Percentiles rank a stretch among this genome's conserved stretches.
Conservation (phyloP, 2,797 vertebrate genomes). For the Gobio occitaniae region DNA sequence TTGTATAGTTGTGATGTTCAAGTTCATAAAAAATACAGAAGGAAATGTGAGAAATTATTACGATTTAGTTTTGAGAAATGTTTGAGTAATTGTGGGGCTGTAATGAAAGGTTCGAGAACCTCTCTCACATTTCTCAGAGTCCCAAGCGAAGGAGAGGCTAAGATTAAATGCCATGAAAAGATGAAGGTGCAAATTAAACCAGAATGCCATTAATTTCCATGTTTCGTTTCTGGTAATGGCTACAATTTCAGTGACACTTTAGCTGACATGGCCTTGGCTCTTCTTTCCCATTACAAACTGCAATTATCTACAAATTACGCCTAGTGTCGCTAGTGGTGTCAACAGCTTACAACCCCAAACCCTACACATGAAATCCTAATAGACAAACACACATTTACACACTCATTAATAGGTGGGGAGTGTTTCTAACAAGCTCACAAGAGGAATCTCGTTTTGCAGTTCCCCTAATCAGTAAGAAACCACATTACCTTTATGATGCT, state of each 20-base stretch:
- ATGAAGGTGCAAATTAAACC: slow-evolving; percentile 56
- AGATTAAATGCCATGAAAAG: slow-evolving; percentile 35
- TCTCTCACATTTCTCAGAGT: slow-evolving; percentile 3
- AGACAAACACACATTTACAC: slow-evolving; percentile 21
- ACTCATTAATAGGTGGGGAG: slow-evolving; percentile 1
- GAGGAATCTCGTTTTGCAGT: background rate
- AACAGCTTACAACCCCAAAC: slow-evolving; percentile 27
- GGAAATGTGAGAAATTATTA: background rate
- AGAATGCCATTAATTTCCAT: slow-evolving; percentile 54
- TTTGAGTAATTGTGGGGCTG: slow-evolving; percentile 15
- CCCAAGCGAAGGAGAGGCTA: slow-evolving; percentile 9
- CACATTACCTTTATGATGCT: background rate
- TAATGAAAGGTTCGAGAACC: slow-evolving; percentile 44
- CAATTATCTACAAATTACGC: slow-evolving; percentile 56
- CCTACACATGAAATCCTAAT: background rate
- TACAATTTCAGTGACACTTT: slow-evolving; percentile 47
- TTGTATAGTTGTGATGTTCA: background rate
- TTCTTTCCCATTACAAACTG: slow-evolving; percentile 42
- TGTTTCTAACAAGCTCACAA: background rate
- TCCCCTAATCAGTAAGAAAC: background rate
- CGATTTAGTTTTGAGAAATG: background rate
- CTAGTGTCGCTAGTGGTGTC: slow-evolving; percentile 32
- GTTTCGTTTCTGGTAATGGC: slow-evolving; percentile 46
- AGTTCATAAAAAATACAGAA: slow-evolving; percentile 3
- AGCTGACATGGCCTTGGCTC: slow-evolving; percentile 38